Base-by-base conservation (phyloP, 2,113 vertebrate genomes). In the Alectura lathami region DNA sequence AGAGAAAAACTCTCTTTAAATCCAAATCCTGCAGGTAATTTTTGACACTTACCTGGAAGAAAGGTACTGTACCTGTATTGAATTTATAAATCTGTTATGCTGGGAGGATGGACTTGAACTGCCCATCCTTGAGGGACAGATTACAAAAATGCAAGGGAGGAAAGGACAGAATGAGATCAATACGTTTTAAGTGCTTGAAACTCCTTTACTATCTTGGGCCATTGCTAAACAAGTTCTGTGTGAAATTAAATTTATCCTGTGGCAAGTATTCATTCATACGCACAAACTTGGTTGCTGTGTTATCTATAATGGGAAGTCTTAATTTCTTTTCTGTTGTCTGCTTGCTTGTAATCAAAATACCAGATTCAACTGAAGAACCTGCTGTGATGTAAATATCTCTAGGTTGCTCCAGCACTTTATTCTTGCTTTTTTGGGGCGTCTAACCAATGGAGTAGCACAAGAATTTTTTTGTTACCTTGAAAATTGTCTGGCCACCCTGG, bases 381-480 rank as follows among this genome's bases (percentile, higher is more conserved):
- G 10, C 50, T 43, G 10, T 48, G 30, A 64, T 32, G 57, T 59
- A 60, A 89, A 50, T 8, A 38, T 80, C 3, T 83, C 17, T 24
- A 47, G 22, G 32, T 75, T 47, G 8, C 53, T 86, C 4, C 17
- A 84, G 14, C 2, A 29, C 29, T 32, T 63, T n/a, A 13, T 34
- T 66, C 69, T 34, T 27, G 6, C 7, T 13, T 42, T 29, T 56
- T 42, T 83, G 83, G 6, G 17, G 17, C 18, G 30, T 20, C 10
- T 17, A 22, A 27, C 42, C 2, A 27, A 9, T 85, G 40, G 81
- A 70, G 34, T 69, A 30, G 17, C 4, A 3, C 3, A 54, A 18
- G 30, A 24, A 1, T 0, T 22, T 68, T 81, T 59, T 43, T 11
- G 6, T 42, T 75, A 34, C 6, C 2, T 40, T 1, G 43, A 5